Conservation (phyloP, 2,797 vertebrate genomes). For the Acanthis flammea region DNA sequence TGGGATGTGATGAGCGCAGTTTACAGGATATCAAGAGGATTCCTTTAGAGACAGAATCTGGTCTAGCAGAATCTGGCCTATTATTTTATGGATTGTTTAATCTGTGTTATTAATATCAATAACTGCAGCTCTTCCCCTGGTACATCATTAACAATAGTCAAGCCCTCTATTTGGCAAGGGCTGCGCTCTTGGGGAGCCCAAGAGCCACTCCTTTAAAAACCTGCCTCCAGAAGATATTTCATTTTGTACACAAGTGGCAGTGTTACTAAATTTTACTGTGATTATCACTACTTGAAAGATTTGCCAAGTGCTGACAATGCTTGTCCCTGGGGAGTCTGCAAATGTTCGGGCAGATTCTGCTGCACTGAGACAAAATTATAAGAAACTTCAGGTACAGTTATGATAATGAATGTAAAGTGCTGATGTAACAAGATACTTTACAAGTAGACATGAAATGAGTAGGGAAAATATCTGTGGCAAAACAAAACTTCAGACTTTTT, state of each 20-base stretch:
- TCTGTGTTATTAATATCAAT: not conserved
- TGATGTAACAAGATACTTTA: constrained; percentile 23
- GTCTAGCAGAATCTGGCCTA: not conserved
- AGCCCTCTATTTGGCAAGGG: not conserved
- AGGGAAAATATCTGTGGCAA: not conserved
- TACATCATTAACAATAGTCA: not conserved
- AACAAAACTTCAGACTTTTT: not conserved
- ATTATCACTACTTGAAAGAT: constrained; percentile 24
- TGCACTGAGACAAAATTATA: not conserved
- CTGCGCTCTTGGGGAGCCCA: not conserved
- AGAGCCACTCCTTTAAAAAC: constrained; percentile 7
- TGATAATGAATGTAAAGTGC: not conserved
- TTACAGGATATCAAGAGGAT: not conserved
- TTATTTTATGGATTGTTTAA: not conserved
- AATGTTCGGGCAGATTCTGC: constrained; percentile 18
- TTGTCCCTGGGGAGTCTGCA: not conserved
- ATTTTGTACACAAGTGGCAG: not conserved
- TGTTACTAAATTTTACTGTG: constrained; percentile 33
- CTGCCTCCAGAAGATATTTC: not conserved
- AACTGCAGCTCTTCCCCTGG: not conserved
- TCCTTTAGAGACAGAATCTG: not conserved
- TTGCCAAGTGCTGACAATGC: constrained; percentile 36
- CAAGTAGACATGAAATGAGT: not conserved
- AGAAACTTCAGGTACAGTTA: constrained; percentile 2
- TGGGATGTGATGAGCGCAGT: not conserved